Base-by-base conservation (phyloP, 2,888 invertebrate genomes). In the Pogonocherus hispidulus region DNA sequence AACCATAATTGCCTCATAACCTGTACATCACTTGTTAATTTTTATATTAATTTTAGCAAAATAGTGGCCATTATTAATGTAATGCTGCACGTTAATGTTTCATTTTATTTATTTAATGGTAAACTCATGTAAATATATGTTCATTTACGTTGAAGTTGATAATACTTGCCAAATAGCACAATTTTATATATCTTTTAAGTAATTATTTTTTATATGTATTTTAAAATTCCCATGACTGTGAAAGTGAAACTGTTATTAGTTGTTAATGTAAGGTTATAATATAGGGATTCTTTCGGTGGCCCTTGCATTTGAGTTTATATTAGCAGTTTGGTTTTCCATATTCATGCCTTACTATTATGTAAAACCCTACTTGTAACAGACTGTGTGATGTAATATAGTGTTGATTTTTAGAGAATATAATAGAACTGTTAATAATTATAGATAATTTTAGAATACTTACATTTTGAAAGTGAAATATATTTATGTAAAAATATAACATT, bases 321-420 rank as follows among this genome's bases (percentile, higher is more conserved):
- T 5, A 41, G n/a, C 16, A 41, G 41, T 41, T 47, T 8, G 54
- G 62, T 57, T 59, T 20, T 55, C 51, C 11, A 56, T 56, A 44
- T 51, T 56, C 52, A 47, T 66, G 66, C 66, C 66, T 66, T 66
- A 65, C 71, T 35, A 55, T 32, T 56, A 46, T 59, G 59, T 47
- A 54, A 54, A 54, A 63, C 52, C 55, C 52, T 64, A 64, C 66
- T 76, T 75, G 69, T 74, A 78, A 81, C 74, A 78, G 79, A 82
- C 80, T 80, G 79, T 80, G 81, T 81, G 81, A 82, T 81, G 77
- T 75, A 73, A 71, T 65, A 72, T 63, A 55, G 71, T 76, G 77
- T 79, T 78, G 76, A 77, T 78, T 78, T 79, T 78, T 70, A 69
- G 76, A 78, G 71, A 79, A 72, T 78, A 77, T 80, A 79, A 78